Conservation (phyloP, 2,113 vertebrate species). For the Aramus guarauna region DNA sequence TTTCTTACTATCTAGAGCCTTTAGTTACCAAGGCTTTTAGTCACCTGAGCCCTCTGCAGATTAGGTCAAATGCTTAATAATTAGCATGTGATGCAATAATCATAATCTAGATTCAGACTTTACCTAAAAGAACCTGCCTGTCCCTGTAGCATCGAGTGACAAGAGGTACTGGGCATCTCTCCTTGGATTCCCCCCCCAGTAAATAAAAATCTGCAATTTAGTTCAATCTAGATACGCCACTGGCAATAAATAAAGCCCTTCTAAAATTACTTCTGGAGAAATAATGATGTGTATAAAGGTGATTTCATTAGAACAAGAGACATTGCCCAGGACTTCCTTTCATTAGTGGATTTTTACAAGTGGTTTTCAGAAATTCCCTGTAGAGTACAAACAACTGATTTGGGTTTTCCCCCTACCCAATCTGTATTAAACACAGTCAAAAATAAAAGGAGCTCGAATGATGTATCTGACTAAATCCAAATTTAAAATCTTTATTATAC, state of each 20-base stretch:
- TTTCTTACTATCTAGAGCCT: background rate
- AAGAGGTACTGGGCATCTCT: background rate
- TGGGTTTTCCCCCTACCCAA: background rate
- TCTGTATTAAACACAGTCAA: background rate
- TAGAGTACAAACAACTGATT: background rate
- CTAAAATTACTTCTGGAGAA: background rate
- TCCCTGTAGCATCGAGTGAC: background rate
- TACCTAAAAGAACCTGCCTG: background rate
- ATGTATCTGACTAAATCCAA: background rate
- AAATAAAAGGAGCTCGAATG: background rate
- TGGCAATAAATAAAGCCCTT: background rate
- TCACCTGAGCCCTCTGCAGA: background rate
- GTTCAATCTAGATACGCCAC: background rate
- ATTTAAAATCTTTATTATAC: background rate
- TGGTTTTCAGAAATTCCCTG: slow-evolving; percentile 3
- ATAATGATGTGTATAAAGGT: background rate
- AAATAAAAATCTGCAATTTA: background rate
- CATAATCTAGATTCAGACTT: background rate
- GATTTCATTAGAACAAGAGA: background rate
- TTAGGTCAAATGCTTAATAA: background rate
- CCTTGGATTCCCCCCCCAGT: background rate
- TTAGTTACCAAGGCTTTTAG: background rate
- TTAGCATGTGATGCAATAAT: background rate
- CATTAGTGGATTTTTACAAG: background rate
- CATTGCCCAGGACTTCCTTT: background rate